Evolutionary conservation across 1,140 invertebrate species (phyloP), one percentile per base, ranked within the genome.

Genomic region (Hyphantria cunea): DNA sequence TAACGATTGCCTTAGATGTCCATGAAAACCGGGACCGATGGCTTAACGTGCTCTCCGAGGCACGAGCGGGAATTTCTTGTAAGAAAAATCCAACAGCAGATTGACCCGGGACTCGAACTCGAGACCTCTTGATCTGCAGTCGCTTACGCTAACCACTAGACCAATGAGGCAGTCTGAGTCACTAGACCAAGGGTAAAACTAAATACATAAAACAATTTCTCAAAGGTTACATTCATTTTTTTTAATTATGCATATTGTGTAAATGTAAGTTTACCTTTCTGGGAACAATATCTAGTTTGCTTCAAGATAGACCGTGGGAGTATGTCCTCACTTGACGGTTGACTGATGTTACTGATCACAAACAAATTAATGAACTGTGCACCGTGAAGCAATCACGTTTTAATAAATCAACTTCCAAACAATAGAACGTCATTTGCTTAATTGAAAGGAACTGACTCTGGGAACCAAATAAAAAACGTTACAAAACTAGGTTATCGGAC

Each of bases 321-420:
- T 70, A 62, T 60, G 17, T 67, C 61, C 72, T 47, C 62, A 64
- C 68, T 78, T 78, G 74, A 85, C 75, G 80, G 52, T 83, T 86
- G 82, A 87, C 82, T 87, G 80, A 83, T 82, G 77, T 87, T 87
- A 84, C 81, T 70, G 74, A 86, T 81, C 74, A 76, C 72, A 78
- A 77, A 78, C 71, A 79, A 79, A 84, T 78, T 78, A 77, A 80
- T 80, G 70, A 73, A 61, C 65, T 56, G 68, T 73, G 31, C 39
- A 66, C 62, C 64, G 69, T 72, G 70, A 73, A 66, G 74, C 65
- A 76, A 76, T 67, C 42, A 58, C 8, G 8, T 54, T 49, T 66
- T 49, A 56, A 64, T 66, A 75, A 48, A 63, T 25, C 51, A 41
- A 62, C 48, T 49, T 42, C 12, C 31, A 66, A 64, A 66, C 64